phyloP scores from a whole-genome alignment of 2,888 invertebrate genomes.

The Dendrolimus houi region DNA sequence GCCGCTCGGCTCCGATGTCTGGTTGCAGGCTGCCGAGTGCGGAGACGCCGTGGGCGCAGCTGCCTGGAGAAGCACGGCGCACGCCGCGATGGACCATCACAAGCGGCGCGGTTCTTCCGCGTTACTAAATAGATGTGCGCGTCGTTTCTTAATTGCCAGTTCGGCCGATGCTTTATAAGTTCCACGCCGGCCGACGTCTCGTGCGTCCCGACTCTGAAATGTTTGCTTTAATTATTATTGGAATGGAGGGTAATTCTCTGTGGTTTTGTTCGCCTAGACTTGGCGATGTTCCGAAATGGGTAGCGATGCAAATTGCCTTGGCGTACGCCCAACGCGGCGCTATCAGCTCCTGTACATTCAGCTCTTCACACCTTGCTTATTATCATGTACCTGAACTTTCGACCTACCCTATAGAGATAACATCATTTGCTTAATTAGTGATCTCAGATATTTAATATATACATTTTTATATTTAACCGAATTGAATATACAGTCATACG shows the following conservation, averaged over 20 bases:
- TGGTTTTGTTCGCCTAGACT: constrained; percentile 77
- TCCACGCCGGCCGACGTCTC: constrained; percentile 70
- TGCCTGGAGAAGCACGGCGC: constrained; percentile 30
- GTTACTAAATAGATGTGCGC: constrained; percentile 70
- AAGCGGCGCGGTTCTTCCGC: constrained; percentile 68
- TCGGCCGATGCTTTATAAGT: constrained; percentile 72
- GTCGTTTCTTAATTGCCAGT: constrained; percentile 72
- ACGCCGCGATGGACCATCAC: constrained; percentile 64
- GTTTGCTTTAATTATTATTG: constrained; percentile 77
- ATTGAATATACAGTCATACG: too few relatives aligned
- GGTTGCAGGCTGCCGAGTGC: constrained; percentile 47
- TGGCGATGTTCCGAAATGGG: constrained; percentile 76
- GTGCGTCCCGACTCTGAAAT: constrained; percentile 67
- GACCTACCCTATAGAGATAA: constrained; percentile 27
- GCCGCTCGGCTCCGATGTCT: constrained; percentile 46
- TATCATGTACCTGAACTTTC: constrained; percentile 24
- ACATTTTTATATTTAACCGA: too few relatives aligned
- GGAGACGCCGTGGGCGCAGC: constrained; percentile 23
- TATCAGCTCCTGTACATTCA: constrained; percentile 34
- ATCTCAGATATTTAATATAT: too few relatives aligned
- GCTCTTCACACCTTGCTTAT: constrained; percentile 36
- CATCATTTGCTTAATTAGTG: too few relatives aligned
- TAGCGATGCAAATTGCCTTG: constrained; percentile 76
- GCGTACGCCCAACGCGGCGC: constrained; percentile 73
- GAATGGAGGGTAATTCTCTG: constrained; percentile 75